These are phyloP conservation scores for Isotomurus palustris DNA, from an alignment of 2,888 invertebrate genomes.

Conservation along the genomic window DNA sequence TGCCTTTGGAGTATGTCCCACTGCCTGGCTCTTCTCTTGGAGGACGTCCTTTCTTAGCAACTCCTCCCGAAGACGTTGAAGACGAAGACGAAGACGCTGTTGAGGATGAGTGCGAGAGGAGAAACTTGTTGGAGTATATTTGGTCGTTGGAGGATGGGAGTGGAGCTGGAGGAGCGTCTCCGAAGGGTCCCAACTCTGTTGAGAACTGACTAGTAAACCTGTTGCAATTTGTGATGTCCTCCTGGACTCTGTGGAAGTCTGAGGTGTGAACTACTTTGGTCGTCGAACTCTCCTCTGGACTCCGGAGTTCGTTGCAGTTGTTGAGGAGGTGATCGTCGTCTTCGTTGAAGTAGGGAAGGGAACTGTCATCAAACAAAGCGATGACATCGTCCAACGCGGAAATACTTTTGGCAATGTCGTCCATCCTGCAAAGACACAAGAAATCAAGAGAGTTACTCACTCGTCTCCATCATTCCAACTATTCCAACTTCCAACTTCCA, in stretches of 20 bases:
- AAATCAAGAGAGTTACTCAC: too few relatives aligned
- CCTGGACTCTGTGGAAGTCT: not conserved
- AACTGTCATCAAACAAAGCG: slow-evolving; percentile 45
- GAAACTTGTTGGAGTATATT: not conserved
- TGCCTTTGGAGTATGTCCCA: slow-evolving; percentile 37
- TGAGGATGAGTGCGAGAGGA: slow-evolving; percentile 9
- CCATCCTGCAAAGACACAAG: slow-evolving; percentile 45
- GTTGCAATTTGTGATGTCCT: slow-evolving; percentile 1
- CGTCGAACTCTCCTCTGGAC: too few relatives aligned
- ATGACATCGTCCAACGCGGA: slow-evolving; percentile 46
- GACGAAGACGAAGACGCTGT: slow-evolving; percentile 11
- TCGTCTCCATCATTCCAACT: too few relatives aligned
- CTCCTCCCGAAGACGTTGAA: slow-evolving; percentile 3
- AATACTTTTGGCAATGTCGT: slow-evolving; percentile 45
- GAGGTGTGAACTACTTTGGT: too few relatives aligned
- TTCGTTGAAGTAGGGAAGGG: slow-evolving; percentile 26
- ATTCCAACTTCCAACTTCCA: too few relatives aligned
- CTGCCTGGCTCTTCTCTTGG: slow-evolving; percentile 5
- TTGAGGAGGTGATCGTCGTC: not conserved
- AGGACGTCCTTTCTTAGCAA: not conserved
- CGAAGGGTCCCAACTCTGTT: slow-evolving; percentile 26
- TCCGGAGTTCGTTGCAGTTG: not conserved
- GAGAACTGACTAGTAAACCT: slow-evolving; percentile 34
- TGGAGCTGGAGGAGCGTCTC: too few relatives aligned
- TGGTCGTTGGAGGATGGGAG: too few relatives aligned